phyloP scores from a whole-genome alignment of 2,113 vertebrate species.

The Ahaetulla prasina region DNA sequence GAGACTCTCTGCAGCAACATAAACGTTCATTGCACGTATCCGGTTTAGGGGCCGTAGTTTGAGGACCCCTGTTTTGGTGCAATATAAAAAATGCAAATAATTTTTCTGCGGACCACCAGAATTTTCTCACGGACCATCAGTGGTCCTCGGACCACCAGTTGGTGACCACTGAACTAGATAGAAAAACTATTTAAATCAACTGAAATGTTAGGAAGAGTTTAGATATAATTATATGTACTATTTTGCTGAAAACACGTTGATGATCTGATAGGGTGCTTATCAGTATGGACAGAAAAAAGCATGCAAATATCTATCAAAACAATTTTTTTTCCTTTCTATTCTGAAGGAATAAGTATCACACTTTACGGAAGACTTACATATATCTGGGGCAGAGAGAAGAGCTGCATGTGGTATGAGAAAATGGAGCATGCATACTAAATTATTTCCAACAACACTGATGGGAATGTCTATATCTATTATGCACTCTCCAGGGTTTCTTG shows the following conservation, averaged over 20 bases:
- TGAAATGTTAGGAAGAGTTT: background rate
- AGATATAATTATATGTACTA: background rate
- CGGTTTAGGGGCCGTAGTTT: too few species aligned
- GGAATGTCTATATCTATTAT: background rate
- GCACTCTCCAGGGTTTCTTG: background rate
- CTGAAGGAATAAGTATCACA: background rate
- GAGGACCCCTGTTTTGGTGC: too few species aligned
- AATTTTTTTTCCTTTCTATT: background rate
- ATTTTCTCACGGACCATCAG: too few species aligned
- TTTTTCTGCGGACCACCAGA: too few species aligned
- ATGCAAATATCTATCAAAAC: background rate
- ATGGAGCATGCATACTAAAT: background rate
- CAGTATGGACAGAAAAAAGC: background rate
- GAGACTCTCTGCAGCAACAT: too few species aligned
- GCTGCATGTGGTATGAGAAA: background rate
- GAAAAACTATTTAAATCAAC: background rate
- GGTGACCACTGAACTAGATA: background rate
- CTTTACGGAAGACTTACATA: background rate
- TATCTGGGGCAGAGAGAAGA: background rate
- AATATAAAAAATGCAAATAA: too few species aligned
- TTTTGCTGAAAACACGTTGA: background rate
- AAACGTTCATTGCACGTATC: too few species aligned
- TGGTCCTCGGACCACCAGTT: too few species aligned
- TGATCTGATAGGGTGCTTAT: background rate
- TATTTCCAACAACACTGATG: background rate